Percentiles rank a stretch among this genome's conserved stretches.
phyloP scores from a whole-genome alignment of 1,140 invertebrate genomes.

The Neodiprion fabricii region DNA sequence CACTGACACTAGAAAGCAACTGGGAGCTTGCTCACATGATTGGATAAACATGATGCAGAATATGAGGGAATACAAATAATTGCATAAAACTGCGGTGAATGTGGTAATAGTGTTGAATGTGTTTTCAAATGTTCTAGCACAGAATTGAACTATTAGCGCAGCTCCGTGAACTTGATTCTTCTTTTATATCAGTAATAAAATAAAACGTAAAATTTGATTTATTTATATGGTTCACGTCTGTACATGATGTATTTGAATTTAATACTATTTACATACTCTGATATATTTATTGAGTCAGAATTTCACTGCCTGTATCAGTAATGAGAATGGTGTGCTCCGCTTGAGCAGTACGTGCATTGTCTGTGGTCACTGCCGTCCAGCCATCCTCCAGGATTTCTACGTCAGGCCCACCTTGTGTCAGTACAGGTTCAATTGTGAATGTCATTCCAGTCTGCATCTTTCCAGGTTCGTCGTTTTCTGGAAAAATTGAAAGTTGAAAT shows the following conservation, averaged over 20 bases:
- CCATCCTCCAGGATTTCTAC: constrained; percentile 81
- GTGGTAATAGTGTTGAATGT: background rate
- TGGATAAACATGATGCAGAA: background rate
- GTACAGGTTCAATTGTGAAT: constrained; percentile 93
- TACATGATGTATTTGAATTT: background rate
- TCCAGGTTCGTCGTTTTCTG: constrained; percentile 75
- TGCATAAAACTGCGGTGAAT: too few species aligned
- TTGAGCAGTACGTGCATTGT: constrained; percentile 84
- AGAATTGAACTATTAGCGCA: background rate
- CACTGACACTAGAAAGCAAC: constrained; percentile 49
- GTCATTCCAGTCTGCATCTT: constrained; percentile 88
- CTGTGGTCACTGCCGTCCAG: constrained; percentile 85
- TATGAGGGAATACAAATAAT: background rate
- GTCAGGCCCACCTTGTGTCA: constrained; percentile 75
- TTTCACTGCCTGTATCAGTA: constrained; percentile 73
- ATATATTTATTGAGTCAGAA: constrained; percentile 65
- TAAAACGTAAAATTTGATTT: background rate
- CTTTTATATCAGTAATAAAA: background rate
- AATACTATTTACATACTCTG: too few species aligned
- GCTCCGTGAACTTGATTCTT: background rate
- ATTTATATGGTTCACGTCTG: background rate
- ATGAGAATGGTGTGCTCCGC: constrained; percentile 92
- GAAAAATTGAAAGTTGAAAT: constrained; percentile 29
- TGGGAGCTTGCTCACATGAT: constrained; percentile 55
- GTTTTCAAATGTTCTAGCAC: background rate